Evolutionary conservation across 1,140 invertebrate genomes (phyloP), one percentile per base, ranked within the genome.

Genomic region (Penaeus vannamei): DNA sequence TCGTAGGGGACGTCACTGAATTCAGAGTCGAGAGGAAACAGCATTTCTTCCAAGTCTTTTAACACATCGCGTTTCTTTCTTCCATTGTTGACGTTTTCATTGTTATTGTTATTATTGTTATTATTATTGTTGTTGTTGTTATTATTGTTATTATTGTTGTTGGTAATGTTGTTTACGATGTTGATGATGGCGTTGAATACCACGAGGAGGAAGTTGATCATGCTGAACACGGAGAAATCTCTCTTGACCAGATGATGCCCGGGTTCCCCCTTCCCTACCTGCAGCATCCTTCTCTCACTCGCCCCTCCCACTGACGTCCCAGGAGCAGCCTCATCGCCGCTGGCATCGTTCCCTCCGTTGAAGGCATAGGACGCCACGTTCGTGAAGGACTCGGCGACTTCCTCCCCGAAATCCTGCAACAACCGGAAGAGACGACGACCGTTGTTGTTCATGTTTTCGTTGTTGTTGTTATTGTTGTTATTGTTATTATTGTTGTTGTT

Each of bases 91-190:
- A 61, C 29, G n/a, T 85, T 85, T 64, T 76, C 72, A 20, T 76
- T 76, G 22, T 32, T 76, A 36, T 76, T 76, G 72, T 76, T 76
- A 3, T 76, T 85, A 10, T 85, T 85, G 46, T 85, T 64, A 20
- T 85, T 85, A n/a, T 85, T 53, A 20, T 85, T 85, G 20, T 85
- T 85, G 14, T 85, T 66, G 53, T 85, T 85, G n/a, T 85, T 85
- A 85, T 85, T 85, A 14, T 85, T 85, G 60, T 85, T 85, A 32
- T 85, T 85, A 60, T 85, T 85, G 46, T 85, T 85, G 60, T 85
- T 85, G 84, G 29, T 66, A 20, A 85, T 85, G 84, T 85, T 85
- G 61, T 85, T 85, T 23, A 66, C 64, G 22, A 85, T 62, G 10
- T 85, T 76, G 22, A 85, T 64, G 60, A 85, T 64, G 5, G 84